phyloP scores from a whole-genome alignment of 2,113 vertebrate genomes.

The Dolichotis patagonum region DNA sequence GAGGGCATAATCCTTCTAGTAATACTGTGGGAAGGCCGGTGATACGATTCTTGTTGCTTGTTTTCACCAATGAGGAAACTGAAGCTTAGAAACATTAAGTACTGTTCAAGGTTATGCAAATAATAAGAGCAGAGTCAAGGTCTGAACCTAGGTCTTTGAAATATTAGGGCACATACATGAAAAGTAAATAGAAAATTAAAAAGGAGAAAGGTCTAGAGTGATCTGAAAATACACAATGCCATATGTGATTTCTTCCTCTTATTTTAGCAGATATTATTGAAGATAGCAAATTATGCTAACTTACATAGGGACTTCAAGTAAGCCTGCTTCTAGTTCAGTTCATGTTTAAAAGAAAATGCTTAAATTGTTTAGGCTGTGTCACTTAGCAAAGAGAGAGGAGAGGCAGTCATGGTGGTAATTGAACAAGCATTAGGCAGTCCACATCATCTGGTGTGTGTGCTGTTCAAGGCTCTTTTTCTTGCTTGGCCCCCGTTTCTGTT shows the following conservation, averaged over 20 bases:
- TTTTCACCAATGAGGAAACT: background rate
- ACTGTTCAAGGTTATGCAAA: background rate
- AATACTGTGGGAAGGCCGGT: background rate
- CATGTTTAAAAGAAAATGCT: background rate
- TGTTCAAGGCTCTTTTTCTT: background rate
- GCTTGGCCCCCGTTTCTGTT: background rate
- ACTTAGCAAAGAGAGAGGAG: background rate
- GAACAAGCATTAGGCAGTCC: background rate
- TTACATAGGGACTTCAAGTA: background rate
- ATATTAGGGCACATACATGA: background rate
- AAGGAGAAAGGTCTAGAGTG: background rate
- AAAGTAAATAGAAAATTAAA: background rate
- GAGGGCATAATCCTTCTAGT: background rate
- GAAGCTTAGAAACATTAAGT: background rate
- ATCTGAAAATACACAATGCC: background rate
- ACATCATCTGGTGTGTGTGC: background rate
- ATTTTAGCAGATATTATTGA: background rate
- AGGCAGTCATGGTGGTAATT: background rate
- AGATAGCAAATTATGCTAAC: background rate
- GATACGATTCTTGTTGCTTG: background rate
- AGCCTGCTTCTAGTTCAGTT: background rate
- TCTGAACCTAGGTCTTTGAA: background rate
- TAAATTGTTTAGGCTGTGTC: background rate
- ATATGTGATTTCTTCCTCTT: background rate
- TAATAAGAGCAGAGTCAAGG: background rate